Evolutionary conservation across 2,113 vertebrate genomes (phyloP).

Genomic region (Pedetes capensis): DNA sequence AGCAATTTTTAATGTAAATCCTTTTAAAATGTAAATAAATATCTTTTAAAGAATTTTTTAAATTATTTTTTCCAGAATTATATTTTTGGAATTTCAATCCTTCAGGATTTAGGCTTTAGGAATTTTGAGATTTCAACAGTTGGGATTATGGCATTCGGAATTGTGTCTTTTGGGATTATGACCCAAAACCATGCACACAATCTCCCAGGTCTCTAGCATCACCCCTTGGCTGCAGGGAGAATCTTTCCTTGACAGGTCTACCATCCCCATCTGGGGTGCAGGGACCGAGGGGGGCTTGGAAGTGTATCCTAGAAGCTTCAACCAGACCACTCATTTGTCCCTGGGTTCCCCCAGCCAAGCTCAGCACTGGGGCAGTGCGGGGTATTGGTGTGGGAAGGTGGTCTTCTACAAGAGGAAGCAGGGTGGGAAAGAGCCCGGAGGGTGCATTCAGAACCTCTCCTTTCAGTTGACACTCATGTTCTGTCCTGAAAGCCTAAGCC

Average conservation of each 20-base stretch:
- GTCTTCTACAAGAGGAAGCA: background rate
- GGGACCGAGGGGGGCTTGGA: background rate
- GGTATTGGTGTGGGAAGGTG: background rate
- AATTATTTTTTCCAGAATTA: background rate
- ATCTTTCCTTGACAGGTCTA: background rate
- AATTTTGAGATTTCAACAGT: background rate
- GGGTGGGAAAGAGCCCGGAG: background rate
- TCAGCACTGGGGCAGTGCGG: too few species aligned
- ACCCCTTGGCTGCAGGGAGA: background rate
- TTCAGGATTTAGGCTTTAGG: background rate
- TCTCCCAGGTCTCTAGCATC: background rate
- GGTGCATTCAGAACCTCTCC: background rate
- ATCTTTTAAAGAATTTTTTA: background rate
- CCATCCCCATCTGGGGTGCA: background rate
- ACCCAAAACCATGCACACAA: background rate
- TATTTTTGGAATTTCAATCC: background rate
- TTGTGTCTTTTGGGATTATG: background rate
- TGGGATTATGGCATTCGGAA: background rate
- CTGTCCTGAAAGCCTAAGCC: background rate
- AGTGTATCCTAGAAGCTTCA: background rate
- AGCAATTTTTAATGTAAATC: background rate
- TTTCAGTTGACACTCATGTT: background rate
- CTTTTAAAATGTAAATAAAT: background rate
- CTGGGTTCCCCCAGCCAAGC: background rate
- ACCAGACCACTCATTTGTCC: background rate